phyloP scores from a whole-genome alignment of 1,140 invertebrate genomes.

The Acromyrmex echinatior region DNA sequence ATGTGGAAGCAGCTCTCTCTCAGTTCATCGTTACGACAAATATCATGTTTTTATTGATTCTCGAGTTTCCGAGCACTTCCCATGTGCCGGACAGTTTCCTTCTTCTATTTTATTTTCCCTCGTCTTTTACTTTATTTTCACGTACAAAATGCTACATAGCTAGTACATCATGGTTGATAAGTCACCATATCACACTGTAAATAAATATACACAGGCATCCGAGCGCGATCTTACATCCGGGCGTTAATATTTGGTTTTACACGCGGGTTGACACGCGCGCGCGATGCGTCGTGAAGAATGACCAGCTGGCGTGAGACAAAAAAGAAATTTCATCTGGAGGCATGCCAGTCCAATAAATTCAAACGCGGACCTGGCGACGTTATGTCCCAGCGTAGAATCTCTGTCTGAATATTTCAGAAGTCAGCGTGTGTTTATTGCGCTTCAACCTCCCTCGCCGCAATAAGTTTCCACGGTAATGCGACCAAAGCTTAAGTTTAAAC shows the following conservation, averaged over 20 bases:
- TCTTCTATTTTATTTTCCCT: constrained; percentile 45
- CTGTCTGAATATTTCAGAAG: constrained; percentile 60
- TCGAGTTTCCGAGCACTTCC: constrained; percentile 5
- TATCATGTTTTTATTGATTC: constrained; percentile 30
- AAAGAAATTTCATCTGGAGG: constrained; percentile 65
- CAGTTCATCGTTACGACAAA: constrained; percentile 9
- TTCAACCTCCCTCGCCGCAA: constrained; percentile 35
- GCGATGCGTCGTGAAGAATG: constrained; percentile 50
- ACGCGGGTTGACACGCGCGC: constrained; percentile 58
- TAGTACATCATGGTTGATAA: constrained; percentile 58
- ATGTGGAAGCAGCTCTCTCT: not conserved
- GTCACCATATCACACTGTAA: constrained; percentile 63
- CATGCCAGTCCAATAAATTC: constrained; percentile 74
- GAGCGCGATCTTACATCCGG: constrained; percentile 31
- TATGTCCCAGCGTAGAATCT: constrained; percentile 31
- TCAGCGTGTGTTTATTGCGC: constrained; percentile 59
- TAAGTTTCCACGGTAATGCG: constrained; percentile 55
- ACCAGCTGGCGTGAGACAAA: constrained; percentile 41
- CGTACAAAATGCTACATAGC: constrained; percentile 36
- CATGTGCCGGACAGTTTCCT: constrained; percentile 56
- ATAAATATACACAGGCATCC: constrained; percentile 36
- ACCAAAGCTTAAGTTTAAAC: constrained; percentile 57
- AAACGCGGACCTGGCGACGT: constrained; percentile 54
- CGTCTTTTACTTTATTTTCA: constrained; percentile 16
- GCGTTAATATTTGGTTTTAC: constrained; percentile 76